These are phyloP conservation scores for Tyrophagus putrescentiae DNA, from an alignment of 1,140 invertebrate genomes.

Conservation along the genomic window DNA sequence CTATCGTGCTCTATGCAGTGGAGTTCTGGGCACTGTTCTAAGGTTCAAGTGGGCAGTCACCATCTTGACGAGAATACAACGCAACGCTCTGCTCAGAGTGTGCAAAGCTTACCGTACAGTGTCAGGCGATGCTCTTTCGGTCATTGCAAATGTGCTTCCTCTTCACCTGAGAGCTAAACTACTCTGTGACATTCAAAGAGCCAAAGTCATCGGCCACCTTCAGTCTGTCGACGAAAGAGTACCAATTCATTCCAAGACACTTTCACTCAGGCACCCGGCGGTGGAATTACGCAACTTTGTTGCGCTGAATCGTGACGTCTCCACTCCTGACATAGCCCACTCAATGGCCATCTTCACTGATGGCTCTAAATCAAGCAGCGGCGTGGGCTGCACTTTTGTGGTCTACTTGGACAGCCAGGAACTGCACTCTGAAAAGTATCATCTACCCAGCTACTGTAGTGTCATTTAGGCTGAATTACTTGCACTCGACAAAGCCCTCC, in stretches of 20 bases:
- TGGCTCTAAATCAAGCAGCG: conserved; percentile 1
- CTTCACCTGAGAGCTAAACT: neutral
- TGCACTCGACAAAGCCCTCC: neutral
- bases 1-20: neutral
- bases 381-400: neutral
- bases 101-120: neutral
- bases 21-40: neutral
- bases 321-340: neutral
- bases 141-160: neutral
- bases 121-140: neutral
- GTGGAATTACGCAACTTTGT: neutral
- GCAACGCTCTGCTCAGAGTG: neutral
- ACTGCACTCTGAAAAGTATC: neutral
- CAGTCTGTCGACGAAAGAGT: neutral
- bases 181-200: neutral
- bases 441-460: neutral
- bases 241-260: neutral
- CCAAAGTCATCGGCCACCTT: neutral
- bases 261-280: neutral
- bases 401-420: neutral
- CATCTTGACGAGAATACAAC: neutral
- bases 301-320: neutral
- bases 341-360: conserved; percentile 11
- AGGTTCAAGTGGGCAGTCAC: neutral
- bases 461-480: conserved; percentile 12